Percentiles rank a stretch among this genome's conserved stretches.
Evolutionary conservation across 2,888 invertebrate species (phyloP).

Genomic region (Peribatodes rhomboidaria): DNA sequence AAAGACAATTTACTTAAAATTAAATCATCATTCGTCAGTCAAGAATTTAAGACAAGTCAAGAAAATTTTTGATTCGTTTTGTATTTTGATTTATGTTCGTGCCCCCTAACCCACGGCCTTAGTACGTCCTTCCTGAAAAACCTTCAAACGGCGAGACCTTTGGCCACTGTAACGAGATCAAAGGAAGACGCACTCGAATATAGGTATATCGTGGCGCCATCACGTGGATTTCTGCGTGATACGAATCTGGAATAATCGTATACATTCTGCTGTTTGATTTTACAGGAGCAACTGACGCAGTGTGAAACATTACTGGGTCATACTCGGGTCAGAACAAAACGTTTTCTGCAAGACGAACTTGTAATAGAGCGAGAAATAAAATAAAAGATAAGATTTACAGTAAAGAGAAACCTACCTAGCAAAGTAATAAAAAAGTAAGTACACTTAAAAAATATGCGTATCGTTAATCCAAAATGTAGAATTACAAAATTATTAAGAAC

Average conservation of each 20-base stretch:
- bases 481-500: too few species aligned
- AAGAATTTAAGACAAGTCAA: too few species aligned
- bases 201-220: conserved; percentile 20
- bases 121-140: conserved; percentile 20
- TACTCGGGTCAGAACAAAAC: neutral
- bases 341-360: too few species aligned
- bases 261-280: conserved; percentile 8
- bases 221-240: conserved; percentile 34
- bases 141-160: conserved; percentile 27
- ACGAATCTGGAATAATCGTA: conserved; percentile 16
- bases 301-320: neutral
- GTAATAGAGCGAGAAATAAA: too few species aligned
- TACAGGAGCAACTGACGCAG: neutral
- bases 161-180: conserved; percentile 35
- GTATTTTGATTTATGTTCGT: neutral
- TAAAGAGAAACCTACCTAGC: too few species aligned
- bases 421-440: too few species aligned
- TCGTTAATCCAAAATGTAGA: too few species aligned
- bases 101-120: conserved; percentile 1
- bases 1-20: too few species aligned
- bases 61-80: too few species aligned
- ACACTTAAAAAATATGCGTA: too few species aligned
- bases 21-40: too few species aligned
- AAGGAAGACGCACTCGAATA: conserved; percentile 25
- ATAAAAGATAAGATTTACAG: too few species aligned